These are phyloP conservation scores for Mesorhabditis belari DNA, from an alignment of 2,888 invertebrate species.

Conservation along the genomic window DNA sequence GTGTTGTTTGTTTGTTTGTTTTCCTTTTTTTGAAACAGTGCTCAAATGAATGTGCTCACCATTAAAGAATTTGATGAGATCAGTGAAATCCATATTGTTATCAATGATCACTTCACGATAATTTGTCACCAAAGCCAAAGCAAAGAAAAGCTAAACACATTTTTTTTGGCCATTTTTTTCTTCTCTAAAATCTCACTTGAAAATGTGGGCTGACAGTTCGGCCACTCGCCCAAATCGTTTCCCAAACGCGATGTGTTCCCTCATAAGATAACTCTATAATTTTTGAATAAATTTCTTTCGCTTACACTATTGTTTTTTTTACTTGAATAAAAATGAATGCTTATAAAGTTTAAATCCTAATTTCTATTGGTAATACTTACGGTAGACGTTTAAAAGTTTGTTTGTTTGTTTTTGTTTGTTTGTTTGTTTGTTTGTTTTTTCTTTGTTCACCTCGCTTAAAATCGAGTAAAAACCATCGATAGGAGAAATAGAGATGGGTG, in stretches of 20 bases:
- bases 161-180: not conserved
- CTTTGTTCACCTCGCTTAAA: conserved; percentile 79
- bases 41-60: conserved; percentile 62
- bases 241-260: conserved; percentile 88
- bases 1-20: too few species aligned
- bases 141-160: conserved; percentile 76
- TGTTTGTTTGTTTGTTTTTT: too few species aligned
- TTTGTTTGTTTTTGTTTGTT: too few species aligned
- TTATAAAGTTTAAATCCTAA: not conserved
- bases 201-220: conserved; percentile 79
- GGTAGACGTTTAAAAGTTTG: too few species aligned
- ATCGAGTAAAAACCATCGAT: conserved; percentile 91
- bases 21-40: too few species aligned
- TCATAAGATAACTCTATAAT: conserved; percentile 75
- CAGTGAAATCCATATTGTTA: conserved; percentile 94
- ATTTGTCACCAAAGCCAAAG: conserved; percentile 80
- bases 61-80: conserved; percentile 95
- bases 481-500: conserved; percentile 94
- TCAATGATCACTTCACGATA: conserved; percentile 83
- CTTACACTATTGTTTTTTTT: not conserved
- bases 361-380: not conserved
- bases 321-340: not conserved
- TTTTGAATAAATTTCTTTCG: not conserved
- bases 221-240: conserved; percentile 88
- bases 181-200: conserved; percentile 53